Conservation (phyloP, 2,797 vertebrate species). For the Ceryle rudis region DNA sequence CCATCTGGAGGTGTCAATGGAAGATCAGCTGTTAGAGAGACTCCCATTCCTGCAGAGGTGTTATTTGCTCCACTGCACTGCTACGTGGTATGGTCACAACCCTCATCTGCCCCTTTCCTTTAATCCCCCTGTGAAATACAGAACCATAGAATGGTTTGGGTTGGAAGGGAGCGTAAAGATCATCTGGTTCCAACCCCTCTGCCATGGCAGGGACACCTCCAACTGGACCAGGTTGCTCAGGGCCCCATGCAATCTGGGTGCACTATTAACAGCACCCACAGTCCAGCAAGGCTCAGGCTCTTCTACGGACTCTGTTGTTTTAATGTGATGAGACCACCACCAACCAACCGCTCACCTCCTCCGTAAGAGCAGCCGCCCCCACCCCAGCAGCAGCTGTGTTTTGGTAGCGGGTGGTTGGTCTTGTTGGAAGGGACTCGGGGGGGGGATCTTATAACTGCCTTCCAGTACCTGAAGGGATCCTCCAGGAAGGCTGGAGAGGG, state of each 20-base stretch:
- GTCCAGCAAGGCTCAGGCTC: neutral
- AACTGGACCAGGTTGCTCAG: no score
- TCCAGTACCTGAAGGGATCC: no score
- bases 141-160: no score
- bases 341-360: neutral
- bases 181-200: no score
- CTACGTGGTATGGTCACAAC: neutral
- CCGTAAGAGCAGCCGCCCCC: rapidly evolving
- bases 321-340: neutral
- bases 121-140: neutral
- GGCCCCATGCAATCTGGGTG: no score
- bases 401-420: neutral
- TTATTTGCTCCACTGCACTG: no score
- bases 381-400: neutral
- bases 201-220: no score
- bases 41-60: rapidly evolving
- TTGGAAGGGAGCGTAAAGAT: no score
- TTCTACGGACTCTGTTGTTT: neutral
- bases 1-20: neutral
- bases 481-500: no score
- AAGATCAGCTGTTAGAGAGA: neutral
- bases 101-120: neutral
- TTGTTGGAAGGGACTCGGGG: neutral
- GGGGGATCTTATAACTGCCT: no score
- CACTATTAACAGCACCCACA: neutral